phyloP scores from a whole-genome alignment of 1,140 invertebrate species.

The Euura lappo region DNA sequence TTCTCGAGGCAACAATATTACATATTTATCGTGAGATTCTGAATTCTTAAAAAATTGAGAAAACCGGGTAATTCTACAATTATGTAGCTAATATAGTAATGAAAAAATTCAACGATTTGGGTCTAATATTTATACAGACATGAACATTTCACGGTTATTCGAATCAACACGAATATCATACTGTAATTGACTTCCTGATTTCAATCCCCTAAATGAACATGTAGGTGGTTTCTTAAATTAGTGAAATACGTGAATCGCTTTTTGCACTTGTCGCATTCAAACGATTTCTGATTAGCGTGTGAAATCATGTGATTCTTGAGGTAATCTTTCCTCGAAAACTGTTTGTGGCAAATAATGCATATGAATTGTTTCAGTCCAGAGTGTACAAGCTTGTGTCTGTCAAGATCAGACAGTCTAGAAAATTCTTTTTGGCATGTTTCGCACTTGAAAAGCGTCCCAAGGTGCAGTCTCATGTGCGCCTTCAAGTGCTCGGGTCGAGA shows the following conservation, averaged over 20 bases:
- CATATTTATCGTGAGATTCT: not conserved
- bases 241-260: not conserved
- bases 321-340: conserved; percentile 72
- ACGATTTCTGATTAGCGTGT: not conserved
- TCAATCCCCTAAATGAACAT: not conserved
- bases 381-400: conserved; percentile 63
- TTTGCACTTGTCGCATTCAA: not conserved
- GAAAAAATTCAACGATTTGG: no score
- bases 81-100: no score
- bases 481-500: not conserved
- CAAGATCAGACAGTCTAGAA: not conserved
- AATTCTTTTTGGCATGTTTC: not conserved
- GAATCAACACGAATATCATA: no score
- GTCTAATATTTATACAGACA: no score
- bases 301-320: conserved; percentile 64
- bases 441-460: not conserved
- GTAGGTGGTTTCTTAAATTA: not conserved
- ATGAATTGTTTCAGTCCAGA: conserved; percentile 69
- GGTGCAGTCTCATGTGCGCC: not conserved
- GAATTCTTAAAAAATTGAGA: not conserved
- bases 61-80: not conserved
- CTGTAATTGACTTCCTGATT: no score
- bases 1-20: no score
- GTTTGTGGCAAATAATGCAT: conserved; percentile 72
- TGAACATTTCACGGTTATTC: no score